Base-by-base conservation (phyloP, 2,797 vertebrate species). In the Diglossa cyanea region DNA sequence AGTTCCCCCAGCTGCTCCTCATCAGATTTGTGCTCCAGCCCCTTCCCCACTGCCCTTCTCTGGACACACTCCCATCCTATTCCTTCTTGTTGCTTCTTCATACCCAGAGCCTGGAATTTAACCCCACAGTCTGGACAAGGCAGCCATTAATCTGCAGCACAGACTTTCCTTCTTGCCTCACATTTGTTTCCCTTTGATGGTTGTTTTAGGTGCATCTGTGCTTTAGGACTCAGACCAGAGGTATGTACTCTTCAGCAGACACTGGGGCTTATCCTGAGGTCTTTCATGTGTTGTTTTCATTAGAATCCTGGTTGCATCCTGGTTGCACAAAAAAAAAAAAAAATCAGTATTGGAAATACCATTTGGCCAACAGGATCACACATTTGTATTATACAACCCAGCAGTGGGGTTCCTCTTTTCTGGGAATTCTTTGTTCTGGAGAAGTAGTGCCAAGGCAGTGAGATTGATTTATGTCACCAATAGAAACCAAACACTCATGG, bases 271-370 rank as follows among this genome's bases (percentile, higher is more conserved):
- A 48, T 82, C 87, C 92, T 91, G 90, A 97, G 71, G 60, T 86
- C 86, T 92, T 88, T 90, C 95, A 87, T 87, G 40, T 95, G 92
- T 91, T 95, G 91, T 95, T 97, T 94, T 85, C 61, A 77, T 91
- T 80, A 91, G 44, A 70, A 80, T 71, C 75, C 47, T 75, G 63
- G 76, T 53, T 74, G 82, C 68, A 88, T 94, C 74, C 84, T 81
- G 63, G 30, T 67, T 67, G 70, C 77, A 90, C 63, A 65, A 72
- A 57, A 39, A n/a, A 76, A 58, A 40, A 31, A 21, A 35, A 35
- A n/a, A 51, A 2, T 63, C 81, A 33, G 31, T 42, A 44, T 68
- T 87, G 91, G 85, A 88, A 93, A 93, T 63, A 67, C 8, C 82
- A 93, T 75, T 74, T 75, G 76, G 89, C 71, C 65, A 84, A 54